Evolutionary conservation across 2,113 vertebrate genomes (phyloP).

Genomic region (Crotalus horridus): DNA sequence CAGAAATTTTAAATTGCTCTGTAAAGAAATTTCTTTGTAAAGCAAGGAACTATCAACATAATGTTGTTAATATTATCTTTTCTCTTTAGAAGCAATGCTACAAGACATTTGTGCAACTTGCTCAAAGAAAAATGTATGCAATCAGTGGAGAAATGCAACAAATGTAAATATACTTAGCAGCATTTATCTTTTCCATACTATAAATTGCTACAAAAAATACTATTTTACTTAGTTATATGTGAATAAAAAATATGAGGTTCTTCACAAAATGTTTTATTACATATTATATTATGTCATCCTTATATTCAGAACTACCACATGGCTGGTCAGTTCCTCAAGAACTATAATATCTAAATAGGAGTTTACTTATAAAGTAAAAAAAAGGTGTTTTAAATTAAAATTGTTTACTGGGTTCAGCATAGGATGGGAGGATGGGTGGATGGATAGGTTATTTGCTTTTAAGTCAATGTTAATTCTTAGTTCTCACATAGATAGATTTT

Average conservation of each 20-base stretch:
- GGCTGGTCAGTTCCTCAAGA: neutral
- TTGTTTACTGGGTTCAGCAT: neutral
- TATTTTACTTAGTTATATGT: neutral
- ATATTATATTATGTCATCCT: neutral
- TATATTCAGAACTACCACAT: neutral
- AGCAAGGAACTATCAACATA: neutral
- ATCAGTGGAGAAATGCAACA: constrained; percentile 81
- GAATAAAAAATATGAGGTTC: neutral
- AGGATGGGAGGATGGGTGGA: neutral
- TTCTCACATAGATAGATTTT: neutral
- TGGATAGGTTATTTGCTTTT: neutral
- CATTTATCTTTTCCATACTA: neutral
- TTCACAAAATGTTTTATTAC: neutral
- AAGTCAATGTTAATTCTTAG: neutral
- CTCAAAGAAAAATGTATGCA: constrained; percentile 86
- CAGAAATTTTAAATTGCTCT: neutral
- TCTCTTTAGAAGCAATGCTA: constrained; percentile 76
- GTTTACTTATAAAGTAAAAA: neutral
- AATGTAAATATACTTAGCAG: constrained; percentile 77
- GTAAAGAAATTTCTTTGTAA: constrained; percentile 1
- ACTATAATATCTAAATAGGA: neutral
- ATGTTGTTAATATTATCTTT: neutral
- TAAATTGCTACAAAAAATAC: neutral
- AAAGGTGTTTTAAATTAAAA: neutral
- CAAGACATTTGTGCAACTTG: constrained; percentile 83